phyloP scores from a whole-genome alignment of 1,140 invertebrate genomes.

The Hetaerina americana region DNA sequence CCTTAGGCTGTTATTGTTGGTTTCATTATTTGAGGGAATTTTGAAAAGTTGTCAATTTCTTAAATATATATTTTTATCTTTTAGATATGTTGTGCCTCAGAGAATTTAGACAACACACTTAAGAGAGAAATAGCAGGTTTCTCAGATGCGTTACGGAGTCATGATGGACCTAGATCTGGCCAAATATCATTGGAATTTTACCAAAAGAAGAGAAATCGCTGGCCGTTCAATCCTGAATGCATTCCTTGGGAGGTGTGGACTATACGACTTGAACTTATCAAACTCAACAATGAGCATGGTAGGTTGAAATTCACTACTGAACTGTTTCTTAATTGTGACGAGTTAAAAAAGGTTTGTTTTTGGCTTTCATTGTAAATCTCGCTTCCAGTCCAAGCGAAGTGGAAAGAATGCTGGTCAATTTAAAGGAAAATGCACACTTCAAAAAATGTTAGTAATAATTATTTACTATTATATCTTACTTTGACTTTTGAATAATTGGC shows the following conservation, averaged over 20 bases:
- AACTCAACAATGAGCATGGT: conserved; percentile 70
- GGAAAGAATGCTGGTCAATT: no score
- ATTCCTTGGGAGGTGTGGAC: conserved; percentile 98
- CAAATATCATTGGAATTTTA: conserved; percentile 94
- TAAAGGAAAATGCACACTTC: no score
- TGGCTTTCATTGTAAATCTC: background rate
- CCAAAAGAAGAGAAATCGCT: conserved; percentile 75
- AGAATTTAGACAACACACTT: conserved; percentile 55
- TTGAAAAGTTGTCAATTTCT: no score
- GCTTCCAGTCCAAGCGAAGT: background rate
- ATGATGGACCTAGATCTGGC: conserved; percentile 53
- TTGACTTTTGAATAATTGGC: no score
- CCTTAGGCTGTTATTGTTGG: no score
- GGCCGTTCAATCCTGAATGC: conserved; percentile 77
- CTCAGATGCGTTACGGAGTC: conserved; percentile 66
- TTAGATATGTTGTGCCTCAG: conserved; percentile 72
- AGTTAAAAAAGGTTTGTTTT: background rate
- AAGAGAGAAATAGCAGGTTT: conserved; percentile 74
- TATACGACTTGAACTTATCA: conserved; percentile 74
- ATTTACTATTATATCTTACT: no score
- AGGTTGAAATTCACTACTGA: conserved; percentile 12
- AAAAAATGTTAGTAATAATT: no score
- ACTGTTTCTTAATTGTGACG: background rate
- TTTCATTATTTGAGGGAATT: no score
- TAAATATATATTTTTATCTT: conserved; percentile 9